These are phyloP conservation scores for Bombylius discolor DNA, from an alignment of 2,888 invertebrate genomes.

Conservation along the genomic window DNA sequence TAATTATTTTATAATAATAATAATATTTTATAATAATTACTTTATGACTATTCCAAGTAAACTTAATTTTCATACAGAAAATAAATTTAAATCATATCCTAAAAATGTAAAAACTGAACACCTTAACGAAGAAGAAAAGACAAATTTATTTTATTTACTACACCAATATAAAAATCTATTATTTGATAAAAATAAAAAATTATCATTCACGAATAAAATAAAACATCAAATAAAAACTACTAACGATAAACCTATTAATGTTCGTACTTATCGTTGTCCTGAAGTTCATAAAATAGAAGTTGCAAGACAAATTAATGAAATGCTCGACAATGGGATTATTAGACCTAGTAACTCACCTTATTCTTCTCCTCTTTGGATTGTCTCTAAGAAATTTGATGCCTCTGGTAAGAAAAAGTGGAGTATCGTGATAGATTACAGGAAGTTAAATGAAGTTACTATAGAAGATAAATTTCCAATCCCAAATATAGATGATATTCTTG, in stretches of 20 bases:
- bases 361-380: constrained; percentile 3
- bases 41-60: background rate
- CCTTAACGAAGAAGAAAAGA: constrained; percentile 2
- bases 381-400: constrained; percentile 2
- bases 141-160: background rate
- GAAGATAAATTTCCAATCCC: too few relatives aligned
- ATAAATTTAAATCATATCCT: background rate
- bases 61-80: background rate
- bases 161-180: constrained; percentile 1
- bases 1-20: background rate
- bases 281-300: constrained; percentile 3
- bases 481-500: too few relatives aligned
- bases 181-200: constrained; percentile 1
- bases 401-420: constrained; percentile 7
- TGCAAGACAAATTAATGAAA: constrained; percentile 5
- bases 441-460: too few relatives aligned
- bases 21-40: background rate
- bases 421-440: too few relatives aligned
- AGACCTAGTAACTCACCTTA: constrained; percentile 5
- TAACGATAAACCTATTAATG: constrained; percentile 8
- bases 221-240: constrained; percentile 6
- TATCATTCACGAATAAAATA: constrained; percentile 5
- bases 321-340: constrained; percentile 16
- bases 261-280: constrained; percentile 9
- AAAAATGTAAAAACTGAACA: background rate